Evolutionary conservation across 2,888 invertebrate species (phyloP).

Genomic region (Allophyes oxyacanthae): DNA sequence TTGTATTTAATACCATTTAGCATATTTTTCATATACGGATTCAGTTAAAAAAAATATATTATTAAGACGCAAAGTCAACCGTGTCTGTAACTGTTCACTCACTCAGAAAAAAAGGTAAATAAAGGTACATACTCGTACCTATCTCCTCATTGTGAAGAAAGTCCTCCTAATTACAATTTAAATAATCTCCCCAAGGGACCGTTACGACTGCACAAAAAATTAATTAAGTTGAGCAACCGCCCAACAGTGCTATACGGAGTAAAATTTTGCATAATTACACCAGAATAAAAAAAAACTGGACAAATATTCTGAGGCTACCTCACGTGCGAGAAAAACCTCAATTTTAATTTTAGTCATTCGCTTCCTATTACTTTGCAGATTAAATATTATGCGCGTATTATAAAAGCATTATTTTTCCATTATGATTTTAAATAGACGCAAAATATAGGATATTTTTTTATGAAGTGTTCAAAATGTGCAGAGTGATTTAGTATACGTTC

Average conservation of each 20-base stretch:
- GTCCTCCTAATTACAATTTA: constrained; percentile 37
- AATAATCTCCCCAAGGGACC: constrained; percentile 24
- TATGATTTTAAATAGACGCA: constrained; percentile 7
- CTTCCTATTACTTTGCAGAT: constrained; percentile 9
- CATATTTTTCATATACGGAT: too few relatives aligned
- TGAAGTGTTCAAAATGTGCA: too few relatives aligned
- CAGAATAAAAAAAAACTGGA: constrained; percentile 34
- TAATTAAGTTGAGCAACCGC: constrained; percentile 36
- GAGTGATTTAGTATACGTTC: too few relatives aligned
- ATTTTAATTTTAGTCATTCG: constrained; percentile 40
- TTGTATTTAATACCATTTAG: too few relatives aligned
- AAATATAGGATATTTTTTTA: not conserved
- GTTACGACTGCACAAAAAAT: constrained; percentile 39
- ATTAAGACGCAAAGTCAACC: not conserved
- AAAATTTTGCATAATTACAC: constrained; percentile 43
- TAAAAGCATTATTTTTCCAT: constrained; percentile 20
- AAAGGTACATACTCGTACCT: too few relatives aligned
- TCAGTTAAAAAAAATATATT: too few relatives aligned
- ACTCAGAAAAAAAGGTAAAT: constrained; percentile 8
- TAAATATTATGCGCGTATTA: constrained; percentile 1
- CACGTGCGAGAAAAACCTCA: constrained; percentile 11
- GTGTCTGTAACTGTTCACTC: not conserved
- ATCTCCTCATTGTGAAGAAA: constrained; percentile 31
- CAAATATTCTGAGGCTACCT: constrained; percentile 11
- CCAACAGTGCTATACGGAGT: constrained; percentile 24